Base-by-base conservation (phyloP, 2,113 vertebrate species). In the Crocuta crocuta region DNA sequence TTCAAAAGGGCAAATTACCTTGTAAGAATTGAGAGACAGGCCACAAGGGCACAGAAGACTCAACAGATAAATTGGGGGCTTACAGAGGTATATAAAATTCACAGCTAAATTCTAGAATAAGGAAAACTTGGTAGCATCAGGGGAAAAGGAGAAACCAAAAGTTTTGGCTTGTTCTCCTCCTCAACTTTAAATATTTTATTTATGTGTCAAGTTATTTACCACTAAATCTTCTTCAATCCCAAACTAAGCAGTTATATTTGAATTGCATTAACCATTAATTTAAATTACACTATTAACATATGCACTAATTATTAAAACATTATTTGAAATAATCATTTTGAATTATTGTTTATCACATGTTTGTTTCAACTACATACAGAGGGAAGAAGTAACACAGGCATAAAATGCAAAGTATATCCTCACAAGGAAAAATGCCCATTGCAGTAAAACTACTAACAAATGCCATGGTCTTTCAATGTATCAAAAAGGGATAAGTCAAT, bases 341-440 rank as follows among this genome's bases (percentile, higher is more conserved):
- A 95, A 68, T 89, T 45, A 66, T 8, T 92, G 5, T 45, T 95
- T 80, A 81, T 71, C 33, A n/a, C 15, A 19, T 4, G 0, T 17
- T 95, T 92, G 17, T 70, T 28, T 90, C n/a, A 84, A 82, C 53
- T 66, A 85, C 95, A 85, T 53, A 63, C 31, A 80, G 65, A 93
- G 24, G 35, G 35, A 88, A 91, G 53, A 95, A 70, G 55, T 80
- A 87, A 76, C 15, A 4, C 26, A 70, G 63, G 5, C 43, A 80
- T 74, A 79, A 93, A 93, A 93, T 31, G 55, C 2, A 68, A 80
- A 33, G 24, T 13, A 28, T 33, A 89, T 10, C 13, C 35, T 68
- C 16, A 65, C 7, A 26, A 63, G 71, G n/a, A 80, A 78, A 80
- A 82, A 31, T 0, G 0, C 10, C 5, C 21, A 65, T 91, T 7